phyloP scores from a whole-genome alignment of 2,113 vertebrate genomes.

The Mustela lutreola region DNA sequence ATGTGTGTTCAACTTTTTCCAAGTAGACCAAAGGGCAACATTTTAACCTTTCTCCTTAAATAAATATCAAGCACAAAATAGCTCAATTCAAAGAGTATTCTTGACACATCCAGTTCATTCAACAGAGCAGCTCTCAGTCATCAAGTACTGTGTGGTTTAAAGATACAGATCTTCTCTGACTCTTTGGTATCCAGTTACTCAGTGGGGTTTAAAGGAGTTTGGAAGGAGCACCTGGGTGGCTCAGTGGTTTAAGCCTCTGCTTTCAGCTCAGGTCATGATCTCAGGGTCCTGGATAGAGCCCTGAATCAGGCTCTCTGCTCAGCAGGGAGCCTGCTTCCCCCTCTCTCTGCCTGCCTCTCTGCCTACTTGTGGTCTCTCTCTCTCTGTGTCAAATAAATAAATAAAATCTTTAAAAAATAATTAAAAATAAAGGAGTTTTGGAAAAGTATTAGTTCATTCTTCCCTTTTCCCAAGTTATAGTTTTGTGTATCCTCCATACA shows the following conservation, averaged over 20 bases:
- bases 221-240: background rate
- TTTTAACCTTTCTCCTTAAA: slow-evolving; percentile 16
- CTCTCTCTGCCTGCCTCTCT: too few relatives aligned
- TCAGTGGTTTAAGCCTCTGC: too few relatives aligned
- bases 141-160: background rate
- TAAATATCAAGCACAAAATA: background rate
- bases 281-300: too few relatives aligned
- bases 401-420: too few relatives aligned
- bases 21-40: background rate
- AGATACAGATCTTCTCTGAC: background rate
- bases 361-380: too few relatives aligned
- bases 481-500: background rate
- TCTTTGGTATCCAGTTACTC: background rate
- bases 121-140: background rate
- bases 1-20: background rate
- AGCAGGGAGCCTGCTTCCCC: too few relatives aligned
- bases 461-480: background rate
- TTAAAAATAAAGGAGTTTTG: background rate
- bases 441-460: background rate
- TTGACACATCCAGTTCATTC: background rate
- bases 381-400: too few relatives aligned
- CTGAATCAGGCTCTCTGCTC: too few relatives aligned
- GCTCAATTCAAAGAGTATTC: background rate
- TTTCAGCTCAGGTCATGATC: too few relatives aligned
- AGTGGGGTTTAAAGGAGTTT: background rate